Evolutionary conservation across 2,888 invertebrate genomes (phyloP).

Genomic region (Volucella inflata): DNA sequence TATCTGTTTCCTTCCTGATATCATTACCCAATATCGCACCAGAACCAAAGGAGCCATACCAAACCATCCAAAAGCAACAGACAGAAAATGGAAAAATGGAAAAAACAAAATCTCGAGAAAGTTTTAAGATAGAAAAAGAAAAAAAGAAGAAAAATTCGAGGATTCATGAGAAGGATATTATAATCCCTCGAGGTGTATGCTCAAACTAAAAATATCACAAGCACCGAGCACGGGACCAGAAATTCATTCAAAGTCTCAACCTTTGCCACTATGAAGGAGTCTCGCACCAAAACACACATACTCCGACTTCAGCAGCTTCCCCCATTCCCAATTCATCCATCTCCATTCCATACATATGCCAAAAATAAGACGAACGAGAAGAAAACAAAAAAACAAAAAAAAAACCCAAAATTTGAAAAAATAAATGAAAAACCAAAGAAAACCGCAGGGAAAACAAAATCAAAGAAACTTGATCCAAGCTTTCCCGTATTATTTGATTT

Average conservation of each 20-base stretch:
- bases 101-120: conserved; percentile 26
- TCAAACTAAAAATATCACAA: conserved; percentile 72
- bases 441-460: conserved; percentile 77
- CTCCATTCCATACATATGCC: conserved; percentile 39
- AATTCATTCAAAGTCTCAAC: conserved; percentile 70
- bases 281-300: background rate
- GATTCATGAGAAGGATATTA: conserved; percentile 67
- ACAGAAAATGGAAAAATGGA: conserved; percentile 18
- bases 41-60: conserved; percentile 7
- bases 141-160: conserved; percentile 26
- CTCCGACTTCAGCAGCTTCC: background rate
- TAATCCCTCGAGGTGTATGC: conserved; percentile 68
- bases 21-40: conserved; percentile 73
- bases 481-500: conserved; percentile 77
- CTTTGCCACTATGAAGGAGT: background rate
- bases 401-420: conserved; percentile 1
- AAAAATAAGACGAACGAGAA: conserved; percentile 30
- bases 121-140: conserved; percentile 8
- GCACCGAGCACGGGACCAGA: conserved; percentile 56
- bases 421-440: conserved; percentile 54
- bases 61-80: background rate
- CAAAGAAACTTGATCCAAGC: conserved; percentile 78
- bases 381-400: conserved; percentile 38
- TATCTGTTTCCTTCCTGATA: conserved; percentile 75
- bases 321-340: background rate